These are phyloP conservation scores for Carcharodon carcharias DNA, from an alignment of 2,797 vertebrate genomes.

Conservation along the genomic window DNA sequence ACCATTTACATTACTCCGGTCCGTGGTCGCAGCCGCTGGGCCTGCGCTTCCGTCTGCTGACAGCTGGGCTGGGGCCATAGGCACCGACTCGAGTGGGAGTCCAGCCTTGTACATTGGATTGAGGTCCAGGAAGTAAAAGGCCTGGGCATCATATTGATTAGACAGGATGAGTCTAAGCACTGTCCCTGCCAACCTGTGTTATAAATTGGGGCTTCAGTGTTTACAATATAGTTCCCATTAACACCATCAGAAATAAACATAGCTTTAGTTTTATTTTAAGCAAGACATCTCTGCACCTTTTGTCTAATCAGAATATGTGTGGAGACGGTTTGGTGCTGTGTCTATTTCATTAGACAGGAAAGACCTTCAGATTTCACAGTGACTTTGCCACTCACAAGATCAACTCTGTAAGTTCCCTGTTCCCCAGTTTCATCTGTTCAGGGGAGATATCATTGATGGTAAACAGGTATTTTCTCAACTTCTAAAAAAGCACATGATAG, in stretches of 20 bases:
- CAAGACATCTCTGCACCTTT: neutral
- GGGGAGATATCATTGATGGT: neutral
- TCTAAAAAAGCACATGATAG: neutral
- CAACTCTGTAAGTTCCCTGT: neutral
- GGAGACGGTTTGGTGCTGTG: neutral
- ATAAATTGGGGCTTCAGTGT: neutral
- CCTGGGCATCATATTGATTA: neutral
- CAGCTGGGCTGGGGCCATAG: too few relatives aligned
- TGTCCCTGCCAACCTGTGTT: neutral
- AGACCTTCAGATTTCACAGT: neutral
- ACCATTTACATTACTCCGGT: too few relatives aligned
- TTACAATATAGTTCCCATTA: neutral
- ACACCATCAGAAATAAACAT: neutral
- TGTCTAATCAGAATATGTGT: neutral
- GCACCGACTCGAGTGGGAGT: too few relatives aligned
- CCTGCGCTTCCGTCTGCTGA: too few relatives aligned
- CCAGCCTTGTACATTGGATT: neutral
- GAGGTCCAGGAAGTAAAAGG: neutral
- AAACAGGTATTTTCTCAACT: constrained; percentile 3
- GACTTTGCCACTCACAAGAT: neutral
- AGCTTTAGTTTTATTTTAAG: neutral
- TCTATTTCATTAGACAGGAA: neutral
- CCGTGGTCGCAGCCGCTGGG: too few relatives aligned
- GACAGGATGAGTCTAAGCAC: neutral
- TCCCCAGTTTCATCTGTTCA: too few relatives aligned